These are phyloP conservation scores for Anguilla rostrata DNA, from an alignment of 2,113 vertebrate genomes.

Conservation along the genomic window DNA sequence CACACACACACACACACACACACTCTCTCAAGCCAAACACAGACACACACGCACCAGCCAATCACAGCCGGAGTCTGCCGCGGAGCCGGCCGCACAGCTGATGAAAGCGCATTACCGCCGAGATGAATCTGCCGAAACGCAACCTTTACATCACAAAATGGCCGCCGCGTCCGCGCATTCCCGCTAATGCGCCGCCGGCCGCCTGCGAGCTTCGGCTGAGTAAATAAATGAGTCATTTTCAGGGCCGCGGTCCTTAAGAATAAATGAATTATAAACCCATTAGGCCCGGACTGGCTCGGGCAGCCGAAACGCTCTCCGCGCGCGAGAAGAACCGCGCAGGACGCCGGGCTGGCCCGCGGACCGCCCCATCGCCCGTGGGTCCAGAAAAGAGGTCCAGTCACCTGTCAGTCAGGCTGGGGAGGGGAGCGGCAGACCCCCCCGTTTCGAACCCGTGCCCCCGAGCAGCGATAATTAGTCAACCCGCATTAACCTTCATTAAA, in stretches of 20 bases:
- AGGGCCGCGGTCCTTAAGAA: background rate
- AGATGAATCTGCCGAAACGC: background rate
- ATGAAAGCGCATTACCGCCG: background rate
- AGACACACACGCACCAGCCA: background rate
- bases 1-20: too few relatives aligned
- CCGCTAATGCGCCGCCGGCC: background rate
- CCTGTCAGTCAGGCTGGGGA: background rate
- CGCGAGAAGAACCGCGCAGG: too few relatives aligned
- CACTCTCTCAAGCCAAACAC: too few relatives aligned
- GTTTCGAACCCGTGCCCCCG: background rate
- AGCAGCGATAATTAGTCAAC: background rate
- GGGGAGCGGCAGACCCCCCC: background rate
- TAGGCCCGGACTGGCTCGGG: background rate
- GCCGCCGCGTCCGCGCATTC: background rate
- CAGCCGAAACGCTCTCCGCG: background rate
- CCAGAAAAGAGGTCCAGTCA: background rate
- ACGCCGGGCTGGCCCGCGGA: too few relatives aligned
- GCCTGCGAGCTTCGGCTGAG: background rate
- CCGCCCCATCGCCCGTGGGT: too few relatives aligned
- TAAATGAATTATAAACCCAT: background rate
- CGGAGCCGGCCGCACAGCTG: background rate
- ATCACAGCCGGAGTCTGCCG: too few relatives aligned
- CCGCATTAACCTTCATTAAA: constrained; percentile 8
- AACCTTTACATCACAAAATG: constrained; percentile 3
- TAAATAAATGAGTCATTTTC: background rate